Conservation (phyloP, 2,888 invertebrate species). For the Lypha dubia region DNA sequence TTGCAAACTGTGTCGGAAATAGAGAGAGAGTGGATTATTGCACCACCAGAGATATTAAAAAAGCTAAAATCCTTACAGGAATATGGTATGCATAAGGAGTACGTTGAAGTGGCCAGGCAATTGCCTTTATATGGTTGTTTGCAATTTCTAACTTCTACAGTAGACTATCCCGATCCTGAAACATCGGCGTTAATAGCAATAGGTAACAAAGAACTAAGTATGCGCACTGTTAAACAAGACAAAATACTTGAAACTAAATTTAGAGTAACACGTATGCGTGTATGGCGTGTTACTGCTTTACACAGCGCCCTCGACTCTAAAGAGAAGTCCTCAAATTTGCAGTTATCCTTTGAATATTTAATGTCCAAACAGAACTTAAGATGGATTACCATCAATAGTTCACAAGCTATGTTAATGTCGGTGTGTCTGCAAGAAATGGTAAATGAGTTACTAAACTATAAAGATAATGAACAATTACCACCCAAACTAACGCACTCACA, state of each 20-base stretch:
- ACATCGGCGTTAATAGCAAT: constrained; percentile 90
- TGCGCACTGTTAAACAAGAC: constrained; percentile 86
- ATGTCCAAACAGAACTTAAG: constrained; percentile 95
- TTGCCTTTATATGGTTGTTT: constrained; percentile 95
- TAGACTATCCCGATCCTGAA: constrained; percentile 89
- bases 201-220: constrained; percentile 93
- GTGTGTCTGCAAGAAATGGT: constrained; percentile 98
- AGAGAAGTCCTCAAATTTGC: constrained; percentile 84
- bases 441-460: constrained; percentile 88
- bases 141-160: constrained; percentile 89
- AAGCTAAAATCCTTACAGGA: constrained; percentile 89
- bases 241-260: constrained; percentile 92
- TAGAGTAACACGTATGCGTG: constrained; percentile 97
- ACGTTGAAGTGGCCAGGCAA: constrained; percentile 91
- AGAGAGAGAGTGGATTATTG: constrained; percentile 92
- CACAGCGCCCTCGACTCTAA: constrained; percentile 83
- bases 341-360: constrained; percentile 97
- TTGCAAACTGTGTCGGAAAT: constrained; percentile 94
- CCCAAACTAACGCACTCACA: constrained; percentile 8
- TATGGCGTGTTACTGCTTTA: constrained; percentile 97
- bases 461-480: constrained; percentile 62
- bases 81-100: constrained; percentile 93
- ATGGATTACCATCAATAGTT: constrained; percentile 96
- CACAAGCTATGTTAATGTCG: constrained; percentile 97
- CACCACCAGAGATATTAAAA: constrained; percentile 87